Conservation (phyloP, 2,888 invertebrate species). For the Lumbricus terrestris region DNA sequence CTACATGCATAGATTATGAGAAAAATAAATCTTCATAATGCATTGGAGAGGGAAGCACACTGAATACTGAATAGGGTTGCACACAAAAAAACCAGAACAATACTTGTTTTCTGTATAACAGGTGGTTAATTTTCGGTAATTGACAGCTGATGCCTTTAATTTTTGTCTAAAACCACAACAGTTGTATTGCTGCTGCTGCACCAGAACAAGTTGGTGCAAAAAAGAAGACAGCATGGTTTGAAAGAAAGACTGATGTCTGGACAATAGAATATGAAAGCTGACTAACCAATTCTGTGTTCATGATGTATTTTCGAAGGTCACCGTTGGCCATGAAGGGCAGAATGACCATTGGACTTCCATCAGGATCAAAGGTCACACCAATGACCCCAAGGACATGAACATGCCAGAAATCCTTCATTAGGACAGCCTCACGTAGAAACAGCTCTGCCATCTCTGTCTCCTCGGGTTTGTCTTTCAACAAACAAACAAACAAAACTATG, state of each 20-base stretch:
- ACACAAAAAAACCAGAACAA: too few relatives aligned
- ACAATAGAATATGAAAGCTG: background rate
- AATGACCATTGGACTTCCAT: conserved; percentile 61
- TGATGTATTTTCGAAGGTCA: conserved; percentile 59
- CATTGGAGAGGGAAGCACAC: too few relatives aligned
- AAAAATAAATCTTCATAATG: too few relatives aligned
- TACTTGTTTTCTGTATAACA: too few relatives aligned
- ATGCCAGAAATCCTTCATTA: conserved; percentile 62
- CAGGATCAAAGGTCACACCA: conserved; percentile 56
- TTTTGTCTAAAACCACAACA: too few relatives aligned
- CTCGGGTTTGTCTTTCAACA: conserved; percentile 30
- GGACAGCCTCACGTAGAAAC: conserved; percentile 61
- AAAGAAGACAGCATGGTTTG: background rate
- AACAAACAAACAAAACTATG: background rate
- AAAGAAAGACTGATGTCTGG: background rate
- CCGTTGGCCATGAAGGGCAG: conserved; percentile 62
- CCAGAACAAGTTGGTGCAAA: too few relatives aligned
- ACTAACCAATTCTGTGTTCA: conserved; percentile 45
- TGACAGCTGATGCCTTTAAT: too few relatives aligned
- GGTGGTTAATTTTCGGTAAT: too few relatives aligned
- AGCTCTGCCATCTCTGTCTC: conserved; percentile 52
- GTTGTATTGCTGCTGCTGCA: too few relatives aligned
- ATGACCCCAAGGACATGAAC: conserved; percentile 60
- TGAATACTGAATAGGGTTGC: too few relatives aligned
- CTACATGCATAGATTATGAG: too few relatives aligned